Conservation (phyloP, 2,797 vertebrate species). For the Triplophysa yarkandensis region DNA sequence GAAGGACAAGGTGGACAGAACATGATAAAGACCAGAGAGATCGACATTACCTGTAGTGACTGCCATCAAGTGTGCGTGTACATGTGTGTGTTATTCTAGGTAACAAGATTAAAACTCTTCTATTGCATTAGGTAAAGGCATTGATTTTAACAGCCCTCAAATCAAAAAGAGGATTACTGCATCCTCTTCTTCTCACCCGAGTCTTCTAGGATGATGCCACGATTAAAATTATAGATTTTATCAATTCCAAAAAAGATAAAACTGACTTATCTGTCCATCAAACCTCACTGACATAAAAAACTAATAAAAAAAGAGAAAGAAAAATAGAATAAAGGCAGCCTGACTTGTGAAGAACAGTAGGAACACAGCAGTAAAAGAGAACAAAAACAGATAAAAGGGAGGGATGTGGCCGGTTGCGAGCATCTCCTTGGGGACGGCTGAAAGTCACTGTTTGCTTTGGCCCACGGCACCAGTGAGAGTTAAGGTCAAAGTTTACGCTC, state of each 20-base stretch:
- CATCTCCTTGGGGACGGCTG: slow-evolving; percentile 42
- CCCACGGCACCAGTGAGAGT: slow-evolving; percentile 41
- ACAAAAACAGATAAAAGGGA: background rate
- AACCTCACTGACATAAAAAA: slow-evolving; percentile 22
- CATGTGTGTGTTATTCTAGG: slow-evolving; percentile 29
- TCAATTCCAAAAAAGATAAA: slow-evolving; percentile 64
- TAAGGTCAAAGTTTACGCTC: slow-evolving; percentile 41
- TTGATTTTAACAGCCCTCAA: slow-evolving; percentile 56
- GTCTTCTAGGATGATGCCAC: slow-evolving; percentile 67
- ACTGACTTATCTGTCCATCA: slow-evolving; percentile 32
- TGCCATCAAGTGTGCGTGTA: slow-evolving; percentile 13
- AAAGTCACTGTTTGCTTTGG: slow-evolving; percentile 55
- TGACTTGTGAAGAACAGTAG: background rate
- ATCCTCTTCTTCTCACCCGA: slow-evolving; percentile 57
- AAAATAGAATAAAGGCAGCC: background rate
- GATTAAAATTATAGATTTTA: slow-evolving; percentile 68
- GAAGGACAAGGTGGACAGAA: slow-evolving; percentile 11
- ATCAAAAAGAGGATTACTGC: slow-evolving; percentile 57
- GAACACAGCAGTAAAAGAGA: background rate
- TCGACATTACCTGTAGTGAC: slow-evolving; percentile 2
- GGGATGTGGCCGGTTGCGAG: slow-evolving; percentile 24
- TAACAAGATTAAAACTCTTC: slow-evolving; percentile 58
- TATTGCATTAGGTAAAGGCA: slow-evolving; percentile 43
- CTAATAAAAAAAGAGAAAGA: background rate
- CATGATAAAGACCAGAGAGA: slow-evolving; percentile 13